These are phyloP conservation scores for Xestobium rufovillosum DNA, from an alignment of 2,888 invertebrate species.

Conservation along the genomic window DNA sequence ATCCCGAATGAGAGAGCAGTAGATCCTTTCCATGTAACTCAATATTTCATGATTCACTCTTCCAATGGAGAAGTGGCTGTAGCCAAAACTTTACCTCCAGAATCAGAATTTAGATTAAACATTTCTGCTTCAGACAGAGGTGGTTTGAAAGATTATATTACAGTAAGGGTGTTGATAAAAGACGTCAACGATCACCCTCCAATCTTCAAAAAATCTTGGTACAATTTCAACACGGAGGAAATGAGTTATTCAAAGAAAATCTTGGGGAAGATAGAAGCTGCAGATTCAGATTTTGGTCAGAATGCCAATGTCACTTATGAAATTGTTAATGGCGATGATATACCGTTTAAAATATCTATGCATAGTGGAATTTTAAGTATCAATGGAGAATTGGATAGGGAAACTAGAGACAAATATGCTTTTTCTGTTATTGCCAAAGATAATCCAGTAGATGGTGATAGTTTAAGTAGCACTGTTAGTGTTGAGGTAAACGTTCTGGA, in stretches of 20 bases:
- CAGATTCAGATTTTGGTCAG: slow-evolving; percentile 70
- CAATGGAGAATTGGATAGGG: slow-evolving; percentile 70
- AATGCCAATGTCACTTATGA: slow-evolving; percentile 73
- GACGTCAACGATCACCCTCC: slow-evolving; percentile 82
- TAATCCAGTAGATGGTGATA: slow-evolving; percentile 51
- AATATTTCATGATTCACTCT: slow-evolving; percentile 70
- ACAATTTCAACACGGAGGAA: slow-evolving; percentile 75
- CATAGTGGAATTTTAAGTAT: slow-evolving; percentile 62
- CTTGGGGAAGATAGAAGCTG: slow-evolving; percentile 69
- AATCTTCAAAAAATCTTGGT: slow-evolving; percentile 73
- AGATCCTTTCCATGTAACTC: slow-evolving; percentile 48
- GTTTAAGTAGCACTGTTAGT: slow-evolving; percentile 63
- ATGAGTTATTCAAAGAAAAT: slow-evolving; percentile 64
- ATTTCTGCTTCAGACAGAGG: slow-evolving; percentile 71
- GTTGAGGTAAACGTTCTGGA: slow-evolving; percentile 77
- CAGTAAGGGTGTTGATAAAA: slow-evolving; percentile 62
- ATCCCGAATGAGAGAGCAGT: slow-evolving; percentile 48
- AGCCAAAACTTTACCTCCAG: slow-evolving; percentile 63
- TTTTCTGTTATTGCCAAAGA: slow-evolving; percentile 69
- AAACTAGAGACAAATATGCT: slow-evolving; percentile 60
- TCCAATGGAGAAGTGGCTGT: slow-evolving; percentile 68
- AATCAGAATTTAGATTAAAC: slow-evolving; percentile 67
- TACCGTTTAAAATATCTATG: slow-evolving; percentile 66
- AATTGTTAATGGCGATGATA: slow-evolving; percentile 45
- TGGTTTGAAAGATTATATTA: slow-evolving; percentile 61